These are phyloP conservation scores for Gobius niger DNA, from an alignment of 2,113 vertebrate genomes.

Conservation along the genomic window DNA sequence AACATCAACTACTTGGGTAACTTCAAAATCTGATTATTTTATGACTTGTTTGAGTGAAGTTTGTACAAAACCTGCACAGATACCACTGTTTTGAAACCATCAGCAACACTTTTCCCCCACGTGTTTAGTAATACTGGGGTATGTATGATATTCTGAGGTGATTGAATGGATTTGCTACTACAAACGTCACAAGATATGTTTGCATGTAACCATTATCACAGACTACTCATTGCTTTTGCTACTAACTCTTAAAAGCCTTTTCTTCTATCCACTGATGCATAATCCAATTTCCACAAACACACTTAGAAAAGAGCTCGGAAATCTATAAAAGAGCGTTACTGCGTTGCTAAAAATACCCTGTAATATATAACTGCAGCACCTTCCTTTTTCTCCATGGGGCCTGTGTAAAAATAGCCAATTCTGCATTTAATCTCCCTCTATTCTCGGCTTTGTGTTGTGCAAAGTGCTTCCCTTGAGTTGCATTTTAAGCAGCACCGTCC, in stretches of 20 bases:
- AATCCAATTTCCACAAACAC: not conserved
- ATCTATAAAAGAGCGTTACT: constrained; percentile 1
- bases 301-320: not conserved
- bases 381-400: constrained; percentile 1
- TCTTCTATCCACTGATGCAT: not conserved
- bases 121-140: no score
- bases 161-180: no score
- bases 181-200: no score
- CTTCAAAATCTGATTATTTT: no score
- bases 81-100: no score
- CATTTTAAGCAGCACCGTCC: not conserved
- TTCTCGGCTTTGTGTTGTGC: not conserved
- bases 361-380: not conserved
- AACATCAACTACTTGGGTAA: no score
- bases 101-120: no score
- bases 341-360: not conserved
- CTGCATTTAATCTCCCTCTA: constrained; percentile 10
- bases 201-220: not conserved
- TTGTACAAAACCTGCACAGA: no score
- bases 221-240: not conserved
- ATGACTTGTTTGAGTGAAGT: no score
- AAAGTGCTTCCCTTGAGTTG: constrained; percentile 1
- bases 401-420: not conserved
- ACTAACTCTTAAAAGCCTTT: not conserved
- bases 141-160: no score